Percentiles rank a stretch among this genome's conserved stretches.
Conservation (phyloP, 2,113 vertebrate species). For the Cercopithecus mona region DNA sequence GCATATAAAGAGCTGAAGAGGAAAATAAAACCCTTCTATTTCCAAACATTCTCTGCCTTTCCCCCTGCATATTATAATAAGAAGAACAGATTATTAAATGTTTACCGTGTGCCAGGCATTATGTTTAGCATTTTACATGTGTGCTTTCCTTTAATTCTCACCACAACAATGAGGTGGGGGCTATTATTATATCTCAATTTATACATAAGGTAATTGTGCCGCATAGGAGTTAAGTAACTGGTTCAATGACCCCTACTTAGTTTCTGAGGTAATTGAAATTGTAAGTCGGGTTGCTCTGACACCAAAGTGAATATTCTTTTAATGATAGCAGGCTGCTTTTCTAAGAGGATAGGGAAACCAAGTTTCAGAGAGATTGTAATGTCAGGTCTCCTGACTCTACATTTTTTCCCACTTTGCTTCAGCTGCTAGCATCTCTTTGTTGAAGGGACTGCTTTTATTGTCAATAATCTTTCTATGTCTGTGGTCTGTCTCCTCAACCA, state of each 20-base stretch:
- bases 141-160: slow-evolving; percentile 44
- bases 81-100: slow-evolving; percentile 6
- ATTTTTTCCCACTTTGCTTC: not conserved
- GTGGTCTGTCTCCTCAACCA: slow-evolving; percentile 38
- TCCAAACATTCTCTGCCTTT: slow-evolving; percentile 55
- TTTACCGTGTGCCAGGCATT: not conserved
- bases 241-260: not conserved
- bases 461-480: slow-evolving; percentile 43
- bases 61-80: slow-evolving; percentile 29
- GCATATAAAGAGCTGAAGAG: slow-evolving; percentile 54
- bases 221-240: slow-evolving; percentile 42
- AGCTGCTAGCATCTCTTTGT: slow-evolving; percentile 18
- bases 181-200: not conserved
- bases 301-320: slow-evolving; percentile 43
- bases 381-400: not conserved
- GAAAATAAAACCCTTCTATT: slow-evolving; percentile 62
- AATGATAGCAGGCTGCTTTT: not conserved
- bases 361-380: slow-evolving; percentile 16
- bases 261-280: slow-evolving; percentile 35
- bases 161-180: not conserved
- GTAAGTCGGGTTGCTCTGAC: slow-evolving; percentile 43
- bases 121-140: not conserved
- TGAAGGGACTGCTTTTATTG: slow-evolving; percentile 6
- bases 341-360: slow-evolving; percentile 5
- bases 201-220: not conserved